Conservation (phyloP, 1,140 invertebrate genomes). For the Pygmarrhopalites habei region DNA sequence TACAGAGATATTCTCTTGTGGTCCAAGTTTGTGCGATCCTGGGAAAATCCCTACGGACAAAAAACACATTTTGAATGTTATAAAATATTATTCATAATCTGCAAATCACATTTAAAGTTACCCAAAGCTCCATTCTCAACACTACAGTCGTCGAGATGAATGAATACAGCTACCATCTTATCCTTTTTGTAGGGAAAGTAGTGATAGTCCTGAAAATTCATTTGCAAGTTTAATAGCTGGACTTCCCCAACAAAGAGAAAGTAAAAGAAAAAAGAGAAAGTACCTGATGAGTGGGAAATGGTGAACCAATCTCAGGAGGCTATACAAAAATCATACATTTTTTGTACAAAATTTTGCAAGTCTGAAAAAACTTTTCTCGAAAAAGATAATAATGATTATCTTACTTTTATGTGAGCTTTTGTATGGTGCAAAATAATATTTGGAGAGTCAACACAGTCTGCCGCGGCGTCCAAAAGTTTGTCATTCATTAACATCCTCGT, state of each 20-base stretch:
- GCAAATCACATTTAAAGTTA: too few relatives aligned
- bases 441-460: constrained; percentile 52
- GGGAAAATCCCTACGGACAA: constrained; percentile 57
- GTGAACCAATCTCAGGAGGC: constrained; percentile 54
- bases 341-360: too few relatives aligned
- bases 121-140: constrained; percentile 56
- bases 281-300: constrained; percentile 55
- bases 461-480: constrained; percentile 51
- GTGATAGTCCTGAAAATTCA: constrained; percentile 51
- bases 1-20: constrained; percentile 51
- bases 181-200: constrained; percentile 57
- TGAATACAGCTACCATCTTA: constrained; percentile 55
- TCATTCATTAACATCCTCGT: constrained; percentile 50
- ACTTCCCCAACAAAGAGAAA: not conserved
- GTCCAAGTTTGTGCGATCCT: constrained; percentile 55
- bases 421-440: constrained; percentile 57
- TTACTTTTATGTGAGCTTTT: constrained; percentile 57
- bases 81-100: too few relatives aligned
- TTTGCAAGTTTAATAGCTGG: not conserved
- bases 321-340: too few relatives aligned
- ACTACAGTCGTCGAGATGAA: constrained; percentile 54
- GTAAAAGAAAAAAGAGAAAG: not conserved
- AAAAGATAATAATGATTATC: too few relatives aligned
- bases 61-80: too few relatives aligned
- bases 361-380: too few relatives aligned